A percentile compares a stretch with the other conserved stretches of the same genome.
phyloP scores from a whole-genome alignment of 2,888 invertebrate species.

The Eristalinus sepulchralis region DNA sequence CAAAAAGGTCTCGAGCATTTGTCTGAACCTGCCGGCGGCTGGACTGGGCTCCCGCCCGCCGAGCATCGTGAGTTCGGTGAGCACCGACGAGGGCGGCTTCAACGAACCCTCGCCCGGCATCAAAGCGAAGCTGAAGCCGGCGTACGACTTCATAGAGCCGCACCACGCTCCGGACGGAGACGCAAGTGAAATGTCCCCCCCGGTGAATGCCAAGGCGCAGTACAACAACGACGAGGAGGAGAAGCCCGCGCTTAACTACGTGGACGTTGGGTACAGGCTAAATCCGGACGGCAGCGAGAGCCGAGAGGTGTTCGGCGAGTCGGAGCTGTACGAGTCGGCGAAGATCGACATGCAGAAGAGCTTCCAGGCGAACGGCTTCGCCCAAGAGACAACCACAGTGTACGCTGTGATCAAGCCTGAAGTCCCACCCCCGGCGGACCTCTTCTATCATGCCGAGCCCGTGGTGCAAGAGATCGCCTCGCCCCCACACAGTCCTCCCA shows the following conservation, averaged over 20 bases:
- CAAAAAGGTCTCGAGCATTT: conserved; percentile 84
- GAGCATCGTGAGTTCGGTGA: conserved; percentile 85
- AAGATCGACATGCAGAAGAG: conserved; percentile 79
- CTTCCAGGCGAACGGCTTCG: conserved; percentile 79
- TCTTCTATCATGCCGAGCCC: conserved; percentile 73
- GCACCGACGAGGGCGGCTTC: conserved; percentile 87
- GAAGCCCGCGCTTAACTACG: conserved; percentile 78
- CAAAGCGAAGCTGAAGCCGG: conserved; percentile 83
- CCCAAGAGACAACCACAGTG: conserved; percentile 79
- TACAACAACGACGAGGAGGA: conserved; percentile 72
- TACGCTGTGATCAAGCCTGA: conserved; percentile 81
- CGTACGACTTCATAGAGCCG: conserved; percentile 74
- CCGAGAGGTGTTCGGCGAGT: conserved; percentile 79
- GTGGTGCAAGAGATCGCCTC: conserved; percentile 71
- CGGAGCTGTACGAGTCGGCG: conserved; percentile 80
- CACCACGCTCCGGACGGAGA: conserved; percentile 45
- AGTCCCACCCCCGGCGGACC: conserved; percentile 74
- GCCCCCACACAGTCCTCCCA: conserved; percentile 73
- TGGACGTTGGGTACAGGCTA: conserved; percentile 80
- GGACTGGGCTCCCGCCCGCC: conserved; percentile 85
- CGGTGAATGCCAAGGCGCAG: conserved; percentile 29
- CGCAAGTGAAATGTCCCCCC: conserved; percentile 40
- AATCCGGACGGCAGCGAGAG: conserved; percentile 81
- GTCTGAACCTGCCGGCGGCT: conserved; percentile 85
- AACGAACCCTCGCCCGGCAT: conserved; percentile 88